Conservation (phyloP, 1,140 invertebrate genomes). For the Trachymyrmex septentrionalis region DNA sequence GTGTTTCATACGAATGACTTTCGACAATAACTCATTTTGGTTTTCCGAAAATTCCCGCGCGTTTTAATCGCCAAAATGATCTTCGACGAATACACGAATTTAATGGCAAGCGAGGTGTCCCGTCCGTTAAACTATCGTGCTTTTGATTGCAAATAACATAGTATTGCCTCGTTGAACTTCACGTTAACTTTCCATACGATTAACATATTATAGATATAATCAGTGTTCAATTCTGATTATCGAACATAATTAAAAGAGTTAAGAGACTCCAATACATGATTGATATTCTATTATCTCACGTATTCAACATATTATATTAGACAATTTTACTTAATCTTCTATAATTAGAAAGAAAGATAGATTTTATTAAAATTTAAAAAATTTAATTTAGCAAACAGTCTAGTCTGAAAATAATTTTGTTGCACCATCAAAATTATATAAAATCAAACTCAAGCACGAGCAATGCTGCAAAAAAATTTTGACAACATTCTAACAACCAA, state of each 20-base stretch:
- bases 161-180: neutral
- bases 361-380: too few species aligned
- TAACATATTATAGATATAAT: constrained; percentile 71
- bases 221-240: constrained; percentile 68
- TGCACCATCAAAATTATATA: too few species aligned
- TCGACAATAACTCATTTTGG: constrained; percentile 52
- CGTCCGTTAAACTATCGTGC: neutral
- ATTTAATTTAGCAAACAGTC: too few species aligned
- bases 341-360: neutral
- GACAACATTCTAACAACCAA: too few species aligned
- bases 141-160: neutral
- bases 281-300: neutral
- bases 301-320: neutral
- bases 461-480: too few species aligned
- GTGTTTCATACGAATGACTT: constrained; percentile 61
- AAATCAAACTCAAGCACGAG: too few species aligned
- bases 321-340: neutral
- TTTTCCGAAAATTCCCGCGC: constrained; percentile 40
- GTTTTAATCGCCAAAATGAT: constrained; percentile 57
- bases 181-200: constrained; percentile 60
- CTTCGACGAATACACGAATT: constrained; percentile 22
- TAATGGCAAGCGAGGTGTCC: constrained; percentile 14
- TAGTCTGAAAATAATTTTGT: too few species aligned
- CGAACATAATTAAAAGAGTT: constrained; percentile 69
- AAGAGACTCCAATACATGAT: constrained; percentile 53